These are phyloP conservation scores for Caenorhabditis sinica DNA, from an alignment of 2,888 invertebrate species.

Conservation along the genomic window DNA sequence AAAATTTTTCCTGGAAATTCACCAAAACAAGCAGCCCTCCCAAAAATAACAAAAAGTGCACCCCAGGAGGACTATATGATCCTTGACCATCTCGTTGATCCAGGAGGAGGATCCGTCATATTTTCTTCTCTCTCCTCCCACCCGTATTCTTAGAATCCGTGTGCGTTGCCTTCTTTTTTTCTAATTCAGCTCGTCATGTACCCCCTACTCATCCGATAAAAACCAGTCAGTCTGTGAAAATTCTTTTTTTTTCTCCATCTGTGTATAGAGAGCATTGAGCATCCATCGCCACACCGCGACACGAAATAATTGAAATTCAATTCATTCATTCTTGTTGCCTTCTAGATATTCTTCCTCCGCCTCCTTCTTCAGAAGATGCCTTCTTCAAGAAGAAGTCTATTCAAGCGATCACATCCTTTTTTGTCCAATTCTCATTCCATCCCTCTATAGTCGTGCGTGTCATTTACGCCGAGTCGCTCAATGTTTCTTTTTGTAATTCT, in stretches of 20 bases:
- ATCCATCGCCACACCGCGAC: constrained; percentile 12
- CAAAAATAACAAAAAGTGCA: constrained; percentile 24
- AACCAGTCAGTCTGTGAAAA: constrained; percentile 48
- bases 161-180: too few species aligned
- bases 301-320: constrained; percentile 64
- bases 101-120: too few species aligned
- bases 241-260: too few species aligned
- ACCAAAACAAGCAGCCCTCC: neutral
- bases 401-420: constrained; percentile 54
- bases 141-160: neutral
- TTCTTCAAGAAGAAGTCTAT: constrained; percentile 40
- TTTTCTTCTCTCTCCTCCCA: neutral
- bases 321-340: constrained; percentile 36
- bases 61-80: neutral
- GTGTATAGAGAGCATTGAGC: neutral
- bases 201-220: constrained; percentile 36
- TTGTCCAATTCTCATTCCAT: neutral
- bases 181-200: too few species aligned
- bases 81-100: neutral
- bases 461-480: constrained; percentile 39
- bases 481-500: constrained; percentile 59
- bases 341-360: neutral
- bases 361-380: constrained; percentile 9
- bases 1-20: neutral
- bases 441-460: constrained; percentile 40